Base-by-base conservation (phyloP, 2,797 vertebrate species). In the Eurystomus glaucurus region DNA sequence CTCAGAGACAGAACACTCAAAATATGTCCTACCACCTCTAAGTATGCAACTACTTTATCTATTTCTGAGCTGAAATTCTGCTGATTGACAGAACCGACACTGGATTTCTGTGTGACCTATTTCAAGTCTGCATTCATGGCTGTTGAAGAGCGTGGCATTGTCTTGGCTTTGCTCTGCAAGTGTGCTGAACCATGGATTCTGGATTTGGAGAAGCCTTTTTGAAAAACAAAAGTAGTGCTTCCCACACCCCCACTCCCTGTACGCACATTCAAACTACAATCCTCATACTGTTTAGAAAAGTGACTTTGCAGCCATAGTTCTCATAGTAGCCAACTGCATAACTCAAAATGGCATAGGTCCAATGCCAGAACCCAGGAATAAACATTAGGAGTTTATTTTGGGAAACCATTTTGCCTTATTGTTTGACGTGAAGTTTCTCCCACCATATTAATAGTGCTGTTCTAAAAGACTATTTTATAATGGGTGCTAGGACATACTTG, bases 361-460 rank as follows among this genome's bases (percentile, higher is more conserved):
- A 55, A 28, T 35, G 66, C 43, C 68, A 85, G 86, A 60, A 77
- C 60, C 10, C 39, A 74, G 33, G 37, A 95, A 77, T 77, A 91
- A 94, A 90, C 48, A n/a, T 17, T 68, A 15, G 10, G 11, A 3
- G 35, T 31, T 90, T 92, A 74, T 76, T 92, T 85, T 69, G 35
- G 69, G 86, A 91, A 92, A 85, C 69, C 11, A 37, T 72, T 96
- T 85, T 87, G n/a, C 11, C 43, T 93, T 41, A 72, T 69, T 82
- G 51, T 89, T 89, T 95, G 35, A 65, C 15, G 5, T 41, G 3
- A 74, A 35, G 19, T 81, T 94, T 54, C 29, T 92, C 37, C 37
- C 28, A 45, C 46, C 10, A 5, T 15, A 72, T 69, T 57, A 94
- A 71, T 9, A 68, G 51, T 15, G 3, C 19, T 88, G 29, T 20